Conservation (phyloP, 2,797 vertebrate genomes). For the Lates japonicus region DNA sequence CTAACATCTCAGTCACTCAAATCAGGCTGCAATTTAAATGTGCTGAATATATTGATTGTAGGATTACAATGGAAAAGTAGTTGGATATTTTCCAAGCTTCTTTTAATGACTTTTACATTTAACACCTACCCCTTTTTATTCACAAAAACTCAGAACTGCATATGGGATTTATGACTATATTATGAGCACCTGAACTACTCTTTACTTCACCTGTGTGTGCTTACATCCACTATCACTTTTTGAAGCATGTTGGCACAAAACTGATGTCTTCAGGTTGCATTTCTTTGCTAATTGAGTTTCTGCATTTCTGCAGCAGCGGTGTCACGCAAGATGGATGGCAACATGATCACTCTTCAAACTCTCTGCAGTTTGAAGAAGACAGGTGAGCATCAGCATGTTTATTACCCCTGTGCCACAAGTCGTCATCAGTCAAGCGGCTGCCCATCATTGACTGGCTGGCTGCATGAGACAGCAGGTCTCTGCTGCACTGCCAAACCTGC, state of each 20-base stretch:
- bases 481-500: constrained; percentile 17
- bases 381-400: constrained; percentile 30
- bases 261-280: neutral
- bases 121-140: neutral
- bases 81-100: neutral
- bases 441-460: constrained; percentile 24
- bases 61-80: neutral
- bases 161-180: neutral
- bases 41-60: neutral
- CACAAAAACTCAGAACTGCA: neutral
- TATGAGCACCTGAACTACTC: neutral
- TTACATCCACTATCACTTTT: too few relatives aligned
- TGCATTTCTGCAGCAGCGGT: constrained; percentile 26
- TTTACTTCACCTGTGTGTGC: neutral
- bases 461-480: constrained; percentile 40
- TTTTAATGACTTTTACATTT: neutral
- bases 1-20: neutral
- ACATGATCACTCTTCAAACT: constrained; percentile 36
- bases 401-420: neutral
- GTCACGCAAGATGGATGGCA: constrained; percentile 28
- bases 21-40: neutral
- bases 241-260: neutral
- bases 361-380: constrained; percentile 38
- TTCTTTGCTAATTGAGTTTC: constrained; percentile 25
- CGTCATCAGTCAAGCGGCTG: constrained; percentile 41